Base-by-base conservation (phyloP, 1,140 invertebrate genomes). In the Drosophila teissieri region DNA sequence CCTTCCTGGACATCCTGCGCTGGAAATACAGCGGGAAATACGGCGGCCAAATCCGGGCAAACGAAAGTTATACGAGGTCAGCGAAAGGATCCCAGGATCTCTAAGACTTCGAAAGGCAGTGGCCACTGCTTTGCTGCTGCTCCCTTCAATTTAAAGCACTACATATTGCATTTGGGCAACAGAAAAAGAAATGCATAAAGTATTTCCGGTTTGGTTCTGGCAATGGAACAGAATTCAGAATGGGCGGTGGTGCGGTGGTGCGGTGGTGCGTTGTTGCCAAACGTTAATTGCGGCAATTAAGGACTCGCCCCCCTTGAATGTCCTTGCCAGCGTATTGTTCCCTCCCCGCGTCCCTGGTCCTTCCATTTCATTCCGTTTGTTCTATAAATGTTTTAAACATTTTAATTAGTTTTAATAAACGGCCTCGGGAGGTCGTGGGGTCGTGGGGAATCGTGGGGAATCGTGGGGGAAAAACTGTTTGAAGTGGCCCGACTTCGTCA, bases 341-440 rank as follows among this genome's bases (percentile, higher is more conserved):
- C 17, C 12, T 0, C 11, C 12, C n/a, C 54, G 4, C 22, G 12
- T 15, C 54, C 2, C 42, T 10, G 10, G 10, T 8, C 24, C 12
- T 45, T 40, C 44, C 73, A 39, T 67, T 64, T 49, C 69, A 62
- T 74, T 74, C 70, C 73, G 73, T 76, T 76, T 76, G 72, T 76
- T 76, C 73, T 76, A 76, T 76, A 75, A 76, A 76, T 76, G 73
- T 76, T 76, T 76, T 76, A 76, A 76, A 76, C 73, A 76, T 76
- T 76, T 76, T 76, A 76, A 76, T 76, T 76, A 76, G 73, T 76
- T 76, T 76, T 76, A 76, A 75, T 76, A 76, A 76, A 76, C 73
- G 72, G 61, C 48, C 65, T 15, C 48, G 48, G 54, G 27, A 17
- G 56, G 27, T 34, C 27, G 48, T 10, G 12, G 27, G 10, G 10